Evolutionary conservation across 2,888 invertebrate genomes (phyloP).

Genomic region (Tryphoninae sp.): DNA sequence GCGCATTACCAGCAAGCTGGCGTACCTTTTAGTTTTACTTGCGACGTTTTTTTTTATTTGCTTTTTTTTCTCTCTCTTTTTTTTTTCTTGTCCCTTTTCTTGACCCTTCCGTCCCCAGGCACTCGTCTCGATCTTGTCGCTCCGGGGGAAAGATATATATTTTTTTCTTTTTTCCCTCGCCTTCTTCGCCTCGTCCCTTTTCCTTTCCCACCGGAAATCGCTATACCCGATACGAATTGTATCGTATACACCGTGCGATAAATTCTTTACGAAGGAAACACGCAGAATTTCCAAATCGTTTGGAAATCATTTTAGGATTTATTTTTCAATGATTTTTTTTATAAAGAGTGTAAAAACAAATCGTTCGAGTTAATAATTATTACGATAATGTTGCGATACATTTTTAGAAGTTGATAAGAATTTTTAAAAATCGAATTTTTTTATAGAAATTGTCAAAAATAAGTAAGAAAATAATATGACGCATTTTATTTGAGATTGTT

Average conservation of each 20-base stretch:
- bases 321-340: too few relatives aligned
- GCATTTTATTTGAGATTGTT: too few relatives aligned
- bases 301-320: not conserved
- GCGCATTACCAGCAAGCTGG: conserved; percentile 34
- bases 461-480: too few relatives aligned
- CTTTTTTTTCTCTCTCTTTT: conserved; percentile 35
- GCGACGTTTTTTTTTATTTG: not conserved
- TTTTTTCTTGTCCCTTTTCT: not conserved
- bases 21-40: conserved; percentile 39
- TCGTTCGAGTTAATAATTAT: too few relatives aligned
- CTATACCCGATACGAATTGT: conserved; percentile 32
- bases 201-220: conserved; percentile 44
- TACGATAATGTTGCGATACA: too few relatives aligned
- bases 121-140: conserved; percentile 30
- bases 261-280: not conserved
- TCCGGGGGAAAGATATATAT: conserved; percentile 19
- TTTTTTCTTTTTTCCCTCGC: conserved; percentile 19
- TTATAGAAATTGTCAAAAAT: too few relatives aligned
- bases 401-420: too few relatives aligned
- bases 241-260: not conserved
- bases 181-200: not conserved
- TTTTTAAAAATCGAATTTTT: too few relatives aligned
- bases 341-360: too few relatives aligned
- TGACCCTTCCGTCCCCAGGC: conserved; percentile 25
- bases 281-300: not conserved